Conservation (phyloP, 2,113 vertebrate genomes). For the Ciconia maguari region DNA sequence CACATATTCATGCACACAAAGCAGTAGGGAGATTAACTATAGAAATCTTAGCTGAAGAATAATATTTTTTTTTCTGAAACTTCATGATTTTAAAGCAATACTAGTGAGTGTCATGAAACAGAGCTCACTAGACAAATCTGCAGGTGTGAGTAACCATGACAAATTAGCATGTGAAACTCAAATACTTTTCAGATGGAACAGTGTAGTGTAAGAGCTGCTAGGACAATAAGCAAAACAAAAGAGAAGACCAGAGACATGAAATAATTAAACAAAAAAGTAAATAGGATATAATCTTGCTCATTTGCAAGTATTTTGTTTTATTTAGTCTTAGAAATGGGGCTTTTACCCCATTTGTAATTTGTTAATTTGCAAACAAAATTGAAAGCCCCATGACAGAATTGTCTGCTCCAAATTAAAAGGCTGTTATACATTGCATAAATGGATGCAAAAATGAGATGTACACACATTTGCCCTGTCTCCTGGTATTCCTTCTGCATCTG, state of each 20-base stretch:
- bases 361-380: neutral
- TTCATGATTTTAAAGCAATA: neutral
- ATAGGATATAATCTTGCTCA: neutral
- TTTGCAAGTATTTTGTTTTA: neutral
- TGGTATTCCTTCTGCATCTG: neutral
- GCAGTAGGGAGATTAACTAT: neutral
- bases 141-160: neutral
- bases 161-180: neutral
- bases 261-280: neutral
- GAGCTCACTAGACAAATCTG: neutral
- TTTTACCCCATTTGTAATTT: neutral
- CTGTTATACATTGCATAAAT: neutral
- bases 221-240: neutral
- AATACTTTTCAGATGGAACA: neutral
- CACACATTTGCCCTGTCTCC: neutral
- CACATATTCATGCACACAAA: neutral
- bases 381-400: neutral
- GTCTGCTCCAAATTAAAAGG: neutral
- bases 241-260: neutral
- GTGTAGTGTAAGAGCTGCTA: neutral
- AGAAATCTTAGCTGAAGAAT: neutral
- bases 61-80: neutral
- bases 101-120: neutral
- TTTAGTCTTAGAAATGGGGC: neutral
- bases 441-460: neutral